These are phyloP conservation scores for Synanthedon formicaeformis DNA, from an alignment of 2,888 invertebrate species.

Conservation along the genomic window DNA sequence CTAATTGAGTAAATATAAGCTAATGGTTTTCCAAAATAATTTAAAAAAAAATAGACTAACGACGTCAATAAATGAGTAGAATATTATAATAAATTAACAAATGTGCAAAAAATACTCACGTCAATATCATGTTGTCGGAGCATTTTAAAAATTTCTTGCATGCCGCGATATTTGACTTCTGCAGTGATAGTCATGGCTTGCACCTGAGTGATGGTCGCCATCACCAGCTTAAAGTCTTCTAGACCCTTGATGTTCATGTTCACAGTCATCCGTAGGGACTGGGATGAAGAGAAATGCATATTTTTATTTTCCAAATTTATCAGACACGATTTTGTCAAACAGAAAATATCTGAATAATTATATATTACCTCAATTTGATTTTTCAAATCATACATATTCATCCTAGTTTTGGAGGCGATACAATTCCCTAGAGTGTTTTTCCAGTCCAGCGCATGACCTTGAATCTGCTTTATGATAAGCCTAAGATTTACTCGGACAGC, in stretches of 20 bases:
- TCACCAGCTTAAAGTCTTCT: conserved; percentile 85
- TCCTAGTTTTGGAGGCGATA: conserved; percentile 74
- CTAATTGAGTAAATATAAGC: too few relatives aligned
- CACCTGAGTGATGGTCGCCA: conserved; percentile 84
- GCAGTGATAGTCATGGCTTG: conserved; percentile 81
- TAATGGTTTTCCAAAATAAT: too few relatives aligned
- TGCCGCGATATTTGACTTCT: conserved; percentile 79
- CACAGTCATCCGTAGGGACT: conserved; percentile 74
- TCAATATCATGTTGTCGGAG: conserved; percentile 76
- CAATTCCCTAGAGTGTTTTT: conserved; percentile 78
- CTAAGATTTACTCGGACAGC: conserved; percentile 80
- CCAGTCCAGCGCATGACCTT: conserved; percentile 84
- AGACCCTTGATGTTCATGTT: conserved; percentile 82
- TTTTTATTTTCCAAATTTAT: too few relatives aligned
- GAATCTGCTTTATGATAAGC: conserved; percentile 74
- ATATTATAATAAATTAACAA: too few relatives aligned
- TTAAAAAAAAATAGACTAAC: too few relatives aligned
- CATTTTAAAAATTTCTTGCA: conserved; percentile 83
- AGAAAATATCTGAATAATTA: too few relatives aligned
- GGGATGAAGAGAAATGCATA: conserved; percentile 1
- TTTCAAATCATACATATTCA: conserved; percentile 77
- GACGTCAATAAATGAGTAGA: too few relatives aligned
- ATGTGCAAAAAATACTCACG: neutral
- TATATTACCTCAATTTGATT: conserved; percentile 74
- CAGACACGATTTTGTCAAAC: too few relatives aligned